Base-by-base conservation (phyloP, 2,888 invertebrate species). In the Philopedon plagiatum region DNA sequence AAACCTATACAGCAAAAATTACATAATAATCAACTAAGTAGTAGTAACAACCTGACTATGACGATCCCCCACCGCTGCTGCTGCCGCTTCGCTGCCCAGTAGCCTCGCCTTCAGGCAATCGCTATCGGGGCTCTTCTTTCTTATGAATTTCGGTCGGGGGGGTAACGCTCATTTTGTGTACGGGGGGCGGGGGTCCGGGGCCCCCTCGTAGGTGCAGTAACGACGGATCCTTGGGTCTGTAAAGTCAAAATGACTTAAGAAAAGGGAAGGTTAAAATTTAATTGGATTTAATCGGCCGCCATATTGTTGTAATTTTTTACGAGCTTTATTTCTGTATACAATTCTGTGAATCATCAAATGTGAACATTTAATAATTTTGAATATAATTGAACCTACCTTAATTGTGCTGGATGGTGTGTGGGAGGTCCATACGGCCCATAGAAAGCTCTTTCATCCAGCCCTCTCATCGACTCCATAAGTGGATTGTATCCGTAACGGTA, bases 371-470 rank as follows among this genome's bases (percentile, higher is more conserved):
- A n/a, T n/a, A n/a, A n/a, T n/a, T n/a, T n/a, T n/a, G n/a, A n/a
- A n/a, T n/a, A n/a, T n/a, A n/a, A n/a, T n/a, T n/a, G n/a, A 18
- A 46, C 60, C 70, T 21, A 73, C 88, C 82, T 73, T 87, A 85
- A 79, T 79, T 74, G 81, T 68, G 71, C 76, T 61, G 63, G 79
- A 75, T 75, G 81, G 73, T 76, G 77, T 7, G 78, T 62, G 8
- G 65, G 39, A 19, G 74, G 69, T 11, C 77, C 78, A 85, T 93
- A 93, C 75, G 92, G 90, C 77, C 89, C 90, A 81, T 92, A 90
- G 81, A 94, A 90, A 72, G 94, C 90, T 83, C 94, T 92, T 80
- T 94, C 94, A 79, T 94, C 94, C 82, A 94, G 93, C 51, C 91
- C 92, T 65, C 93, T 88, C 82, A 92, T 90, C 18, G 93, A 93